phyloP scores from a whole-genome alignment of 2,797 vertebrate genomes.

The Megaceryle alcyon region DNA sequence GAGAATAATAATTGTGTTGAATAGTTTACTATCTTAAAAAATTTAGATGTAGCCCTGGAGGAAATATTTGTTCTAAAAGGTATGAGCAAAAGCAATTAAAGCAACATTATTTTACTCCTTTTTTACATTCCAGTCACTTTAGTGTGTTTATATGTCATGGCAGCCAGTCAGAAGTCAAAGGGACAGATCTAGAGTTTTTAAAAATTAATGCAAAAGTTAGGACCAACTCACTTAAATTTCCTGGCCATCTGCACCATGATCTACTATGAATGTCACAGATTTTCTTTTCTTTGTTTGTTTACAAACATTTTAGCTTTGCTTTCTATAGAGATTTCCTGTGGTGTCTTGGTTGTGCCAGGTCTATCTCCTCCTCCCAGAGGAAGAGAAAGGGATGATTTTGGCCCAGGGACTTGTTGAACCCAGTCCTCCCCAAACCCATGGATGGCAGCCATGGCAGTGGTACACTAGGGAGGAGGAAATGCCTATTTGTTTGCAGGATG shows the following conservation, averaged over 20 bases:
- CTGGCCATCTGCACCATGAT: background rate
- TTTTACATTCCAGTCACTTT: background rate
- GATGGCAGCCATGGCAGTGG: background rate
- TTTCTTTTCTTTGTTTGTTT: background rate
- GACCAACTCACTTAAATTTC: background rate
- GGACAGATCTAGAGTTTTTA: background rate
- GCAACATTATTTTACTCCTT: background rate
- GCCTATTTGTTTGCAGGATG: accelerated
- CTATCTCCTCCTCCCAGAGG: background rate
- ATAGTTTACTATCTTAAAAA: slow-evolving; percentile 20
- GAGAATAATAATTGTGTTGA: background rate
- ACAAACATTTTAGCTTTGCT: background rate
- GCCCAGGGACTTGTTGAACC: accelerated
- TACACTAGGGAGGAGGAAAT: background rate
- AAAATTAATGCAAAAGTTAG: background rate
- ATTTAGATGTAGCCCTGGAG: background rate
- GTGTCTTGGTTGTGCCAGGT: accelerated
- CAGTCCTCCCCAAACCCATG: background rate
- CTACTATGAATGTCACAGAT: background rate
- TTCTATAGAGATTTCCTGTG: background rate
- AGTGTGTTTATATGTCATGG: background rate
- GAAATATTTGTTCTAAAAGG: background rate
- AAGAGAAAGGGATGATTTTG: background rate
- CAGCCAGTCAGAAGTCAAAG: background rate
- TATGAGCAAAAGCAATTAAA: slow-evolving; percentile 18